Evolutionary conservation across 2,797 vertebrate species (phyloP), one percentile per base, ranked within the genome.

Genomic region (Picus viridis): DNA sequence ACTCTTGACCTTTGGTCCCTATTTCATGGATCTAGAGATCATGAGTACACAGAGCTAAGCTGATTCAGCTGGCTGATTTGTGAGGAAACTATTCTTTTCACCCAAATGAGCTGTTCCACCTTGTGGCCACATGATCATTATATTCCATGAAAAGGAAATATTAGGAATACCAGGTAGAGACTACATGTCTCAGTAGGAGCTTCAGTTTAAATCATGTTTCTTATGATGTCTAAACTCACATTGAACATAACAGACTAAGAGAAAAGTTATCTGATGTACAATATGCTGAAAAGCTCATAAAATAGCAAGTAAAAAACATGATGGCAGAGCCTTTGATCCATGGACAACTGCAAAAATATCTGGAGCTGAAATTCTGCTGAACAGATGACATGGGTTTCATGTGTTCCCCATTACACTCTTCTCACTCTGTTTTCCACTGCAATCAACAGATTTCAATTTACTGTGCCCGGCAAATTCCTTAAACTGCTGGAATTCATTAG

Each of bases 301-400:
- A 82, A 77, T 0, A 80, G 43, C 54, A 90, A 86, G 19, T 36
- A 45, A 70, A 83, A 81, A 41, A 5, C 11, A 39, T 8, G 1
- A 39, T 19, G n/a, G 41, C 8, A 92, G 36, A 70, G 73, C 26
- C 71, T 89, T 47, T 84, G 41, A 88, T 86, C 73, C 88, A 16
- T 0, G 2, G 47, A 91, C 80, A 94, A 92, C 80, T 88, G 67
- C 67, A 92, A 86, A 95, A 86, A 54, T 54, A 94, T 81, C 70
- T 89, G 76, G 89, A 83, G 67, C 68, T 67, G 43, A 0, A 2
- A 59, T 59, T 83, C 76, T 57, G 85, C 73, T 63, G 74, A 95
- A 94, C 91, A 92, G 89, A 91, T 94, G 92, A 88, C 63, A 75
- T 1, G 8, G 76, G 91, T 94, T 95, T 95, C 91, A 89, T 67